phyloP scores from a whole-genome alignment of 2,888 invertebrate species.

The Kryphioiulus occultus region DNA sequence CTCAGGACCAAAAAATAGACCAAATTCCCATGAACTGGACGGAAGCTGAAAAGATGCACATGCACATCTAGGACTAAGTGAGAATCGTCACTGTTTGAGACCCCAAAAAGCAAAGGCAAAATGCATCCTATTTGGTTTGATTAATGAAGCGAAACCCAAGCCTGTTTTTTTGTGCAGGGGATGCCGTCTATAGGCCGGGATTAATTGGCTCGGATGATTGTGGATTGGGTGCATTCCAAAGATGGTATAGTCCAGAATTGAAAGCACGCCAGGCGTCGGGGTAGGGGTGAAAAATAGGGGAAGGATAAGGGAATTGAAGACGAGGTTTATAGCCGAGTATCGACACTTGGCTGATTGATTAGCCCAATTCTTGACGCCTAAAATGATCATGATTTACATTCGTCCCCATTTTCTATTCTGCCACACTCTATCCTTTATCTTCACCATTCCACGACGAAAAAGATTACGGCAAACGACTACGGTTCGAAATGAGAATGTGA shows the following conservation, averaged over 20 bases:
- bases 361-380: constrained; percentile 44
- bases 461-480: neutral
- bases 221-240: neutral
- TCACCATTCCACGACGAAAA: neutral
- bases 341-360: constrained; percentile 48
- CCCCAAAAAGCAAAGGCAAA: neutral
- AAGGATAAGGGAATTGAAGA: neutral
- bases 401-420: constrained; percentile 25
- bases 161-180: neutral
- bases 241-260: neutral
- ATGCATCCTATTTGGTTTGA: constrained; percentile 33
- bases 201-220: neutral
- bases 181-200: neutral
- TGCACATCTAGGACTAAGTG: neutral
- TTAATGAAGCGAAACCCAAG: constrained; percentile 14
- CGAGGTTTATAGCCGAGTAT: constrained; percentile 14
- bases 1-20: neutral
- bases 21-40: neutral
- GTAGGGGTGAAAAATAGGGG: neutral
- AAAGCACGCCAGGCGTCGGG: neutral
- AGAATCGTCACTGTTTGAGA: neutral
- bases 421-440: neutral
- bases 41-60: neutral
- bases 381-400: constrained; percentile 49
- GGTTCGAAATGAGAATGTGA: neutral